Percentiles rank a stretch among this genome's conserved stretches.
Evolutionary conservation across 2,797 vertebrate species (phyloP).

Genomic region (Sphenodon punctatus): DNA sequence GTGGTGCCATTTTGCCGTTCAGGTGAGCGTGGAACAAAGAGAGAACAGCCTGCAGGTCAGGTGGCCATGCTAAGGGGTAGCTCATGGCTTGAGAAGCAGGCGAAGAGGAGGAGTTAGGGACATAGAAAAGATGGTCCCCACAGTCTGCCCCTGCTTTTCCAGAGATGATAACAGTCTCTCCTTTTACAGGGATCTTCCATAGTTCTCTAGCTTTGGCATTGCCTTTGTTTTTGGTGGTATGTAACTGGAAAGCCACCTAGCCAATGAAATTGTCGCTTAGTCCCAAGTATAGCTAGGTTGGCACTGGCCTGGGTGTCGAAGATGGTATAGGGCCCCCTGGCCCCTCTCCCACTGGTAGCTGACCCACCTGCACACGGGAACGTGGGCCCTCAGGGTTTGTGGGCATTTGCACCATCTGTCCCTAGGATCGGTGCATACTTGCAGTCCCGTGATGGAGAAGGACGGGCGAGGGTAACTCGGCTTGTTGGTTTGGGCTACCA

Average conservation of each 20-base stretch:
- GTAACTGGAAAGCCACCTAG: too few species aligned
- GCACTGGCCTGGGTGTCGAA: too few species aligned
- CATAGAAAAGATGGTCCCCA: accelerated
- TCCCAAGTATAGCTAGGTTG: too few species aligned
- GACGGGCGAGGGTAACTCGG: background rate
- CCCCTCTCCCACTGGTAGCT: too few species aligned
- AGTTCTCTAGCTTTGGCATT: accelerated
- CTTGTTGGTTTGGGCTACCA: conserved; percentile 53
- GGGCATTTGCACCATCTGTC: too few species aligned
- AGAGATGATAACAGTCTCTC: background rate
- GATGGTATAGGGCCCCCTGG: too few species aligned
- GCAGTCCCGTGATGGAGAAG: too few species aligned
- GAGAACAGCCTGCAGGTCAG: background rate
- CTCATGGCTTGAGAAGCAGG: background rate
- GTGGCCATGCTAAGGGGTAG: background rate
- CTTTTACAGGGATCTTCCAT: background rate
- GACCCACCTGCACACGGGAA: too few species aligned
- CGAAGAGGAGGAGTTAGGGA: background rate
- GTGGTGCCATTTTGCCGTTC: background rate
- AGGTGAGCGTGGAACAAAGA: background rate
- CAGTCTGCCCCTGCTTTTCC: accelerated
- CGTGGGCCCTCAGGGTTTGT: too few species aligned
- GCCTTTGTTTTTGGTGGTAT: background rate
- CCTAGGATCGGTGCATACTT: too few species aligned
- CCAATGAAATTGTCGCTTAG: too few species aligned